These are phyloP conservation scores for Petrocephalus zakoni DNA, from an alignment of 2,113 vertebrate species.

Conservation along the genomic window DNA sequence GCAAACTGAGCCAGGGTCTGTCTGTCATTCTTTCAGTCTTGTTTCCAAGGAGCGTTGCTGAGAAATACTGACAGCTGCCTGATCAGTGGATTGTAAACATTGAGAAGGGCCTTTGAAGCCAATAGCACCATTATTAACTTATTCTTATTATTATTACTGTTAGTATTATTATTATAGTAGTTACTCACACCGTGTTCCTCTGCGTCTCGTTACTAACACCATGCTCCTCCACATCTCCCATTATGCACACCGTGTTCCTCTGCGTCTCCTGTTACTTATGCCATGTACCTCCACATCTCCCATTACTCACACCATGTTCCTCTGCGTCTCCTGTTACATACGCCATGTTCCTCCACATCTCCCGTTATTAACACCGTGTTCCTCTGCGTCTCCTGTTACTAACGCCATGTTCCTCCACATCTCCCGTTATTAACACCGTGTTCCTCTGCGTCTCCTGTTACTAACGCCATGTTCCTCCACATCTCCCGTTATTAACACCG, in stretches of 20 bases:
- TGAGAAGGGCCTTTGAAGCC: neutral
- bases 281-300: neutral
- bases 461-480: too few species aligned
- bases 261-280: too few species aligned
- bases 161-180: neutral
- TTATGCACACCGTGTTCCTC: too few species aligned
- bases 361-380: neutral
- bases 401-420: neutral
- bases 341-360: neutral
- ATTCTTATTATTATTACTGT: too few species aligned
- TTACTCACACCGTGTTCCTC: too few species aligned
- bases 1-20: neutral
- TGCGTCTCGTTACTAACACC: neutral
- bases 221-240: neutral
- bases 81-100: neutral
- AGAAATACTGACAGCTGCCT: neutral
- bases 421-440: neutral
- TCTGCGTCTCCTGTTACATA: neutral
- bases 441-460: too few species aligned
- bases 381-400: neutral
- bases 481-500: too few species aligned
- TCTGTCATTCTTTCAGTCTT: neutral
- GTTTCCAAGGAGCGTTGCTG: neutral
- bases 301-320: too few species aligned
- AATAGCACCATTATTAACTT: neutral